A percentile compares a stretch with the other conserved stretches of the same genome.
phyloP scores from a whole-genome alignment of 2,888 invertebrate genomes.

The Aleiodes alternator region DNA sequence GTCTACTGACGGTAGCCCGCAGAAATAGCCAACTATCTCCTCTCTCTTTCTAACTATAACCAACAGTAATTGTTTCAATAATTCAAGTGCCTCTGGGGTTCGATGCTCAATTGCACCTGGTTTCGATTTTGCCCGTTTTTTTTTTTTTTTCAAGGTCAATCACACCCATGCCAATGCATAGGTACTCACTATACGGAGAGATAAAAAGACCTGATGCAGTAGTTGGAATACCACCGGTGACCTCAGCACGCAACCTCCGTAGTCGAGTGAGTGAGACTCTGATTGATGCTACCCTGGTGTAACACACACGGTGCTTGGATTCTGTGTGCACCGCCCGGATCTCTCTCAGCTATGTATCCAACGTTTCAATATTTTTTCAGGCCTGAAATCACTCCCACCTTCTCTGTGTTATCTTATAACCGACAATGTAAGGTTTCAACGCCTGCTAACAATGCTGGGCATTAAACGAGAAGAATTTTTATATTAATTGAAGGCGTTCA shows the following conservation, averaged over 20 bases:
- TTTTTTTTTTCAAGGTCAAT: slow-evolving; percentile 60
- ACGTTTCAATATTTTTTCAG: slow-evolving; percentile 46
- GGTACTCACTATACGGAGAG: slow-evolving; percentile 9
- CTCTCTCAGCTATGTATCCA: slow-evolving; percentile 31
- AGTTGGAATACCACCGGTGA: slow-evolving; percentile 51
- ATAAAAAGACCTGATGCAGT: slow-evolving; percentile 26
- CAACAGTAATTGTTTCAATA: slow-evolving; percentile 69
- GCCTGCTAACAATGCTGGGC: slow-evolving; percentile 49
- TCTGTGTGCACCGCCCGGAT: slow-evolving; percentile 30
- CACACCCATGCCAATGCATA: slow-evolving; percentile 51
- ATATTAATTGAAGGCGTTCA: background rate
- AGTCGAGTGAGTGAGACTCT: slow-evolving; percentile 39
- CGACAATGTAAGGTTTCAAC: slow-evolving; percentile 53
- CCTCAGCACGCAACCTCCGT: slow-evolving; percentile 65
- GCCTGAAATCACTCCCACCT: slow-evolving; percentile 34
- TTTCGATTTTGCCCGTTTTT: slow-evolving; percentile 69
- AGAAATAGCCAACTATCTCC: slow-evolving; percentile 44
- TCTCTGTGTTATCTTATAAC: slow-evolving; percentile 28
- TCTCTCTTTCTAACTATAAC: slow-evolving; percentile 37
- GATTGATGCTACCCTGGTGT: slow-evolving; percentile 57
- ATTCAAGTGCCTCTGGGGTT: slow-evolving; percentile 56
- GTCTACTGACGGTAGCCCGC: slow-evolving; percentile 25
- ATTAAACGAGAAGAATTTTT: background rate
- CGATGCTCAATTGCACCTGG: slow-evolving; percentile 67
- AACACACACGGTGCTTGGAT: slow-evolving; percentile 24